phyloP scores from a whole-genome alignment of 1,140 invertebrate species.

The Rhagoletis pomonella region DNA sequence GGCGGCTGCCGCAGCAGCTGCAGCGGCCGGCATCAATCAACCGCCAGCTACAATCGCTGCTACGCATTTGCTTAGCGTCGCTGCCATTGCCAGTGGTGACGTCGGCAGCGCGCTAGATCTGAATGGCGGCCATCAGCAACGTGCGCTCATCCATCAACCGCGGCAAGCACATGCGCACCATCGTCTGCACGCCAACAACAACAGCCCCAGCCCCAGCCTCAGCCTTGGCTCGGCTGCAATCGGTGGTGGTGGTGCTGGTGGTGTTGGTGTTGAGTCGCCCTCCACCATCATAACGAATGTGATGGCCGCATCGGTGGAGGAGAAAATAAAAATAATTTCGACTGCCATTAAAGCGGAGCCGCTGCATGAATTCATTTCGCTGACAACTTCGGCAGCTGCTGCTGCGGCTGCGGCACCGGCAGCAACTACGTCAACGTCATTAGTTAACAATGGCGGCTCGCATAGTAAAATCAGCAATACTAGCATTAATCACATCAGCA shows the following conservation, averaged over 20 bases:
- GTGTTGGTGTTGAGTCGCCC: background rate
- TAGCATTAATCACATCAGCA: conserved; percentile 48
- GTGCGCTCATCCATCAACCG: conserved; percentile 26
- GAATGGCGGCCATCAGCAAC: conserved; percentile 38
- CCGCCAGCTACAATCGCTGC: conserved; percentile 51
- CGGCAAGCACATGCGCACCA: background rate
- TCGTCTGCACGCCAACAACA: conserved; percentile 45
- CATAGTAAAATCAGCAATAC: conserved; percentile 47
- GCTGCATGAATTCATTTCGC: conserved; percentile 67
- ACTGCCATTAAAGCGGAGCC: conserved; percentile 72
- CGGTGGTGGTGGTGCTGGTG: background rate
- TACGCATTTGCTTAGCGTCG: conserved; percentile 51
- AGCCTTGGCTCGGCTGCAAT: background rate
- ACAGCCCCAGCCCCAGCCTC: background rate
- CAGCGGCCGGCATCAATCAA: conserved; percentile 51
- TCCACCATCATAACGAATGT: conserved; percentile 16
- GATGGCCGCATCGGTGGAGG: conserved; percentile 59
- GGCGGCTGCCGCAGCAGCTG: conserved; percentile 62
- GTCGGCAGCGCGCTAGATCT: conserved; percentile 10
- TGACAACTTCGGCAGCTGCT: conserved; percentile 50
- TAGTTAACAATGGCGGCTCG: background rate
- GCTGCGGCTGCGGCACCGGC: conserved; percentile 51
- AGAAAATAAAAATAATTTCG: conserved; percentile 67
- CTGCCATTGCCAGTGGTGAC: conserved; percentile 61
- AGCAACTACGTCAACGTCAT: conserved; percentile 9